These are phyloP conservation scores for Nycticorax nycticorax DNA, from an alignment of 2,113 vertebrate species.

Conservation along the genomic window DNA sequence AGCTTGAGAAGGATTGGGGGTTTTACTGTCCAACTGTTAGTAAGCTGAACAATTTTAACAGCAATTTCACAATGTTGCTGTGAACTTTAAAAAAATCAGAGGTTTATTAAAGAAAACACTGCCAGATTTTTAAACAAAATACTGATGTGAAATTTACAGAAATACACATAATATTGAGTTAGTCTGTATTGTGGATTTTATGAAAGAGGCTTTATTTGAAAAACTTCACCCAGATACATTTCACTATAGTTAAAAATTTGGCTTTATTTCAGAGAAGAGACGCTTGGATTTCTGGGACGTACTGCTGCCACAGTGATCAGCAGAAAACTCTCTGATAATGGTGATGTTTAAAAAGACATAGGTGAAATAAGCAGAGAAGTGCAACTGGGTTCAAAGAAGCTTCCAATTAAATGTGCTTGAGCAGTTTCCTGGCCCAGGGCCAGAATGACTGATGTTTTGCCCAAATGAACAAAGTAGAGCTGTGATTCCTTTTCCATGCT, in stretches of 20 bases:
- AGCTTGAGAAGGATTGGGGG: not conserved
- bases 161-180: not conserved
- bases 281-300: not conserved
- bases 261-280: not conserved
- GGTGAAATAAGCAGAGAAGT: not conserved
- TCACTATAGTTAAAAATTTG: not conserved
- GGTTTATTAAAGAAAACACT: not conserved
- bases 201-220: not conserved
- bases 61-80: not conserved
- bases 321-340: not conserved
- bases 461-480: not conserved
- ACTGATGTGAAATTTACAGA: not conserved
- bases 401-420: not conserved
- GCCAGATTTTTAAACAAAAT: not conserved
- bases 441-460: constrained; percentile 2
- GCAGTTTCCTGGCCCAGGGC: not conserved
- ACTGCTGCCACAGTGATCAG: not conserved
- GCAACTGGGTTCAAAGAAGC: not conserved
- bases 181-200: not conserved
- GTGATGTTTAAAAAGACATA: not conserved
- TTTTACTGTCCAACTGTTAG: not conserved
- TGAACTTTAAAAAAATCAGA: not conserved
- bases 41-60: not conserved
- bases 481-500: not conserved
- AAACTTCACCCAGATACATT: not conserved